Percentiles rank a stretch among this genome's conserved stretches.
phyloP scores from a whole-genome alignment of 2,797 vertebrate species.

The Xerus rutilus region DNA sequence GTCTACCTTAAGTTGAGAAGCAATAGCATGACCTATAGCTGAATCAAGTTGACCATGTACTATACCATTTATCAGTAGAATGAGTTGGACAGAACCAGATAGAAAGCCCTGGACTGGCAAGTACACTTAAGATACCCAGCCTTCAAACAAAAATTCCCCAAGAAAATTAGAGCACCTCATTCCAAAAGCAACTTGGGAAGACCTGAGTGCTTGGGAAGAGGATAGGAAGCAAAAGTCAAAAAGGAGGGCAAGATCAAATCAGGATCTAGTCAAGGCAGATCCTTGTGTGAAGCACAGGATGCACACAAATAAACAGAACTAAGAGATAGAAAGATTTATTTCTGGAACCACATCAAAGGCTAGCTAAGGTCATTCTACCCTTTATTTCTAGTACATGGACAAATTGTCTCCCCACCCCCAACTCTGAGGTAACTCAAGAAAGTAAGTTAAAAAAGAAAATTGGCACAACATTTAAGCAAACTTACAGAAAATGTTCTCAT shows the following conservation, averaged over 20 bases:
- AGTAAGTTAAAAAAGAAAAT: conserved; percentile 54
- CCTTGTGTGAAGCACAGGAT: not conserved
- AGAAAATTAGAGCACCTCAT: not conserved
- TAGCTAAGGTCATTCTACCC: not conserved
- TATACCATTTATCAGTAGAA: not conserved
- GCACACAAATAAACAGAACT: conserved; percentile 17
- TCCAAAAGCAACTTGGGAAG: not conserved
- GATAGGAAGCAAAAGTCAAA: conserved; percentile 5
- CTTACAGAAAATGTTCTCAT: conserved; percentile 11
- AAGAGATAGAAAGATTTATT: not conserved
- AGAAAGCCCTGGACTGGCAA: not conserved
- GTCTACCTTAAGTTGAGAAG: not conserved
- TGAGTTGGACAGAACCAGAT: not conserved
- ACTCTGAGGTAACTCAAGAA: not conserved
- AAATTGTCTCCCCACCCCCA: not conserved
- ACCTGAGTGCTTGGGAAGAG: not conserved
- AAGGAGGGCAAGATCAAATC: not conserved
- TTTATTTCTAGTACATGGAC: conserved; percentile 10
- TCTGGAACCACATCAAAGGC: not conserved
- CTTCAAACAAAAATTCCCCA: conserved; percentile 17
- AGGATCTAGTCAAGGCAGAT: not conserved
- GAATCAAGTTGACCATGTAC: not conserved
- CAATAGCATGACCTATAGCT: not conserved
- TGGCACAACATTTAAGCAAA: conserved; percentile 46
- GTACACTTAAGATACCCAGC: not conserved